Conservation (phyloP, 2,113 vertebrate genomes). For the Montifringilla adamsi region DNA sequence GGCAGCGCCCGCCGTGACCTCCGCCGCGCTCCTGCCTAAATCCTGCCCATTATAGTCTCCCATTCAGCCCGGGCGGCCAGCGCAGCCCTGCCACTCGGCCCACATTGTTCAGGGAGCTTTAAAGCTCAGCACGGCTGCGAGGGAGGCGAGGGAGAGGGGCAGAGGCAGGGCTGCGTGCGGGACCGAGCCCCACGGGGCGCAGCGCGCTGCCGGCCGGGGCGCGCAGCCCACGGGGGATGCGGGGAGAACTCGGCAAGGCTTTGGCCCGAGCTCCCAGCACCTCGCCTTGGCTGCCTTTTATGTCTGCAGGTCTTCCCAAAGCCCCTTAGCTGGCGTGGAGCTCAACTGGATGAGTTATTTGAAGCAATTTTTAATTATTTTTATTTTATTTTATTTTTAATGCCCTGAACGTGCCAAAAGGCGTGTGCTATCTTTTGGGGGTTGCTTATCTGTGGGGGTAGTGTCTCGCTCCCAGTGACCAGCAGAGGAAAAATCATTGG, state of each 20-base stretch:
- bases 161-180: conserved; percentile 42
- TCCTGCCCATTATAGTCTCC: conserved; percentile 66
- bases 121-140: conserved; percentile 66
- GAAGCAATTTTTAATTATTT: not conserved
- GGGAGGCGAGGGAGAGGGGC: conserved; percentile 60
- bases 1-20: conserved; percentile 58
- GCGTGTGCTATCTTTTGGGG: not conserved
- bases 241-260: not conserved
- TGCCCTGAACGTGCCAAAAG: not conserved
- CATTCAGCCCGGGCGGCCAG: conserved; percentile 51
- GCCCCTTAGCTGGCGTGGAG: not conserved
- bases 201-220: not conserved
- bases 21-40: conserved; percentile 60
- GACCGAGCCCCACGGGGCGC: not conserved
- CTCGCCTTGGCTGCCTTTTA: not conserved
- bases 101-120: conserved; percentile 72
- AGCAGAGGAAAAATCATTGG: conserved; percentile 33
- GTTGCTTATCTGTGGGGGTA: conserved; percentile 8
- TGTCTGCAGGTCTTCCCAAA: conserved; percentile 2
- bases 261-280: not conserved
- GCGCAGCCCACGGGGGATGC: not conserved
- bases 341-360: not conserved
- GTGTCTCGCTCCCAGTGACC: not conserved
- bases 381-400: not conserved
- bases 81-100: conserved; percentile 55